phyloP scores from a whole-genome alignment of 2,113 vertebrate species.

The Mirounga angustirostris region DNA sequence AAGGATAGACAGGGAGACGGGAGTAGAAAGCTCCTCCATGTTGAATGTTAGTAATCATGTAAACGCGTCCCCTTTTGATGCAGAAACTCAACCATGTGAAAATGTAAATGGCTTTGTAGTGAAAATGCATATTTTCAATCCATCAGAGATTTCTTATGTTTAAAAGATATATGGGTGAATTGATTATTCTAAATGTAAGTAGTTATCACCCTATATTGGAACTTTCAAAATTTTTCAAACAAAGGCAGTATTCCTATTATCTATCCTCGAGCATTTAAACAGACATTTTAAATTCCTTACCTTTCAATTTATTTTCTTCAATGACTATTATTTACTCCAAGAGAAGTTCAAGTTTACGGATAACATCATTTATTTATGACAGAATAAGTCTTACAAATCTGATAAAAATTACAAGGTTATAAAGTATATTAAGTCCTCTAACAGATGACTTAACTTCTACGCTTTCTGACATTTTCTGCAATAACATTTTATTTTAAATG shows the following conservation, averaged over 20 bases:
- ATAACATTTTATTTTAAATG: slow-evolving; percentile 79
- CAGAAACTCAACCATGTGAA: not conserved
- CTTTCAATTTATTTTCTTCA: slow-evolving; percentile 74
- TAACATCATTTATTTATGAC: slow-evolving; percentile 78
- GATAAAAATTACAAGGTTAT: slow-evolving; percentile 83
- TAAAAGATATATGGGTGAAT: not conserved
- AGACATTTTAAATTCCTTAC: slow-evolving; percentile 65
- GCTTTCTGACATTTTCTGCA: slow-evolving; percentile 78
- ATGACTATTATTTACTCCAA: slow-evolving; percentile 75
- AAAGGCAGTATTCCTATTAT: not conserved
- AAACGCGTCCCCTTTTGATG: not conserved
- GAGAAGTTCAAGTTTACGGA: slow-evolving; percentile 73
- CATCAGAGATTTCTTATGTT: not conserved
- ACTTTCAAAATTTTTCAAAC: not conserved
- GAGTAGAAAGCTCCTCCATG: accelerated
- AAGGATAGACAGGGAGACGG: not conserved
- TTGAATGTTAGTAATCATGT: not conserved
- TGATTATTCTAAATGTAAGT: slow-evolving; percentile 21
- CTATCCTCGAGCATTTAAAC: slow-evolving; percentile 31
- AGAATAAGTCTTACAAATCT: slow-evolving; percentile 79
- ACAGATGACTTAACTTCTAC: slow-evolving; percentile 80
- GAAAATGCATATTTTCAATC: not conserved
- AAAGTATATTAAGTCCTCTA: slow-evolving; percentile 79
- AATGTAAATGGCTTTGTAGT: not conserved
- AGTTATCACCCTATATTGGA: not conserved